Evolutionary conservation across 2,797 vertebrate species (phyloP).

Genomic region (Sebastolobus alascanus): DNA sequence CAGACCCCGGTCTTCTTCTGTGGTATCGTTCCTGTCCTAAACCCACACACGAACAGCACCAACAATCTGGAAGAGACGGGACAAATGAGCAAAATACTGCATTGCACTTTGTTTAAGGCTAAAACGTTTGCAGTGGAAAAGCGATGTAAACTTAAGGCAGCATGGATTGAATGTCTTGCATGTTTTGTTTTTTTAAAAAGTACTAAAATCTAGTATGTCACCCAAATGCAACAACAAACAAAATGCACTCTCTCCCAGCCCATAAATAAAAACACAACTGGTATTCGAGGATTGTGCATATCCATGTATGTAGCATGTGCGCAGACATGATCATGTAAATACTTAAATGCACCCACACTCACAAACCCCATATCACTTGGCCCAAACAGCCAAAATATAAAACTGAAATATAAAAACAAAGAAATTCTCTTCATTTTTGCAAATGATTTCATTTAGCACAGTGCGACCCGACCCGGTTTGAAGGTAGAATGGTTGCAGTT

Average conservation of each 20-base stretch:
- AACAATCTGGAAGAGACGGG: conserved; percentile 60
- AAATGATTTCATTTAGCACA: conserved; percentile 86
- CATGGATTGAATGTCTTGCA: conserved; percentile 88
- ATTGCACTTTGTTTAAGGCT: conserved; percentile 93
- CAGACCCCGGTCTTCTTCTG: conserved; percentile 8
- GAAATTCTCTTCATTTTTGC: conserved; percentile 64
- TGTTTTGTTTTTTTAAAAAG: conserved; percentile 69
- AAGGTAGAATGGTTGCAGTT: conserved; percentile 94
- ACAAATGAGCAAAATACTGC: conserved; percentile 72
- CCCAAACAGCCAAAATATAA: conserved; percentile 56
- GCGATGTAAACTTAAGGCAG: conserved; percentile 96
- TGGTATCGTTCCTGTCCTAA: conserved; percentile 53
- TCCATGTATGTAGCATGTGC: conserved; percentile 57
- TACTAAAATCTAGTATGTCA: conserved; percentile 61
- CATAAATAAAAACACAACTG: conserved; percentile 77
- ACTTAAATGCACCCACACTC: conserved; percentile 53
- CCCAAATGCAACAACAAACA: conserved; percentile 62
- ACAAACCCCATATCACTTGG: conserved; percentile 43
- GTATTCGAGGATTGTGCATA: conserved; percentile 63
- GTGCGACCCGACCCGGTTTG: conserved; percentile 89
- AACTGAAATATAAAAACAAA: conserved; percentile 51
- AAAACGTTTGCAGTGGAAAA: conserved; percentile 90
- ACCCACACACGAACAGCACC: conserved; percentile 70
- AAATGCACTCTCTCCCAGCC: conserved; percentile 72
- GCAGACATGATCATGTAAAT: conserved; percentile 63